phyloP scores from a whole-genome alignment of 2,113 vertebrate species.

The Pollimyrus isidori region DNA sequence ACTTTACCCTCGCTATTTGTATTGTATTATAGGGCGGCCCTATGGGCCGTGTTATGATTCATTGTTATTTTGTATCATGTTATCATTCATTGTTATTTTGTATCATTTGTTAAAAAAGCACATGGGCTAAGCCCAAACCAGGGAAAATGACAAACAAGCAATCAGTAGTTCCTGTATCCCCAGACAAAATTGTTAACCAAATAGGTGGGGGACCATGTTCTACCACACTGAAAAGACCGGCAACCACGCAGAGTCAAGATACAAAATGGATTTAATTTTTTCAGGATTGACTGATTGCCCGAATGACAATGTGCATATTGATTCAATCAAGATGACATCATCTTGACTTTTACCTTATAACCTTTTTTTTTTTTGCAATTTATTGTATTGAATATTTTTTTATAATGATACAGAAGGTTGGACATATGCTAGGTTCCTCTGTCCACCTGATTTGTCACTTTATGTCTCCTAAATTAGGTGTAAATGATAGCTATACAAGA shows the following conservation, averaged over 20 bases:
- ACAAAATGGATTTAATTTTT: not conserved
- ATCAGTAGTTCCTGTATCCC: constrained; percentile 19
- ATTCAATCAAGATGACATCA: not conserved
- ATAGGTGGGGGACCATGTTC: not conserved
- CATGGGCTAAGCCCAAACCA: constrained; percentile 33
- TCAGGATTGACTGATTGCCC: too few relatives aligned
- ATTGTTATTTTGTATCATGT: constrained; percentile 38
- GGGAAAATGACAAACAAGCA: constrained; percentile 34
- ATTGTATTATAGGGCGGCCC: constrained; percentile 54
- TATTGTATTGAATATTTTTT: not conserved
- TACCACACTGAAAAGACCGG: not conserved
- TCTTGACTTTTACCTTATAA: not conserved
- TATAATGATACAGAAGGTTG: not conserved
- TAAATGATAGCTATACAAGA: not conserved
- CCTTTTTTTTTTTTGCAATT: not conserved
- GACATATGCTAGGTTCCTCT: not conserved
- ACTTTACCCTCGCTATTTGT: constrained; percentile 46
- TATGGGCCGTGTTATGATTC: constrained; percentile 23
- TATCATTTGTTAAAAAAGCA: constrained; percentile 36
- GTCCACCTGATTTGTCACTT: not conserved
- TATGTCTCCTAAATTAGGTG: not conserved
- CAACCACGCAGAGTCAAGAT: not conserved
- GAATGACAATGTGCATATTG: not conserved
- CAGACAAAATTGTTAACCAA: not conserved
- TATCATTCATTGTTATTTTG: constrained; percentile 37